Evolutionary conservation across 2,113 vertebrate species (phyloP), one percentile per base, ranked within the genome.

Genomic region (Carassius auratus): DNA sequence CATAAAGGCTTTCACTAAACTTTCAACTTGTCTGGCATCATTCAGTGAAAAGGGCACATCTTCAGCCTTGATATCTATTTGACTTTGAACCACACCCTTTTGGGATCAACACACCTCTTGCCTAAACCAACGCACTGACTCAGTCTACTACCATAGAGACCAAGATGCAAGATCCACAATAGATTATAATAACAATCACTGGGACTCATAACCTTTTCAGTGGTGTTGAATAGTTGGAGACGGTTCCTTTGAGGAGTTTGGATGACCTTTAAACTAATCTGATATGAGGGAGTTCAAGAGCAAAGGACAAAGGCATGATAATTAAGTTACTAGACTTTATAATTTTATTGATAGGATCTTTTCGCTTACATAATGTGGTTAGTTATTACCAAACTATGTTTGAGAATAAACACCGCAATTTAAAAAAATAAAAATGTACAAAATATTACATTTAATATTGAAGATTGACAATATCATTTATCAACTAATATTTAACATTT

Each of bases 121-220:
- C 33, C 30, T 85, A 38, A 52, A 59, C 7, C 45, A 4, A 1
- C n/a, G 13, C 13, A 48, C 5, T 50, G 61, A 26, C 26, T 59
- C 38, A 59, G 81, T 42, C 66, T 13, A 21, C 57, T 36, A 79
- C 68, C 36, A 75, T 66, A 69, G 4, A 26, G 83, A 76, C 61
- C 76, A n/a, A n/a, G n/a, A n/a, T n/a, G 48, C 33, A 38, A 48
- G 36, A 69, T 64, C 81, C 57, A 84, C 74, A 77, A 14, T 45
- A 48, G 12, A n/a, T 38, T 69, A 84, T 13, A 21, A 71, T 57
- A 50, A 68, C n/a, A 36, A 59, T 78, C 36, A 10, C 69, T 23
- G n/a, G 19, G 36, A 77, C 26, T 66, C n/a, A n/a, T n/a, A 42
- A 42, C 6, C 7, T 42, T 42, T 42, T 42, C 6, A 42, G 38